Evolutionary conservation across 2,888 invertebrate genomes (phyloP).

Genomic region (Leptopilina drosophilae): DNA sequence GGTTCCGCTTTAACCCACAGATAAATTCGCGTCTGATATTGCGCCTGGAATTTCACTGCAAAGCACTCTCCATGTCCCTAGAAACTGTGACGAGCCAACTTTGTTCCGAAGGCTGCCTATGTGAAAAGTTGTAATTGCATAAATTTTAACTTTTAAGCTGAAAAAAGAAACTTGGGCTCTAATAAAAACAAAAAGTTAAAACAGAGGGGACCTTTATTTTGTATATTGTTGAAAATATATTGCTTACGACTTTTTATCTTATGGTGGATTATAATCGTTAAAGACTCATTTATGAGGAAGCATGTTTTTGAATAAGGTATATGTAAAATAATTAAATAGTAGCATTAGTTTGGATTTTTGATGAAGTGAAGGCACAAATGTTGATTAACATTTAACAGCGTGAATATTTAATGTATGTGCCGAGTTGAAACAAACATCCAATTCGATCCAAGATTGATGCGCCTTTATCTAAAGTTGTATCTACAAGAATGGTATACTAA

Average conservation of each 20-base stretch:
- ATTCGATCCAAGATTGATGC: conserved; percentile 36
- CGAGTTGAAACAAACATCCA: conserved; percentile 3
- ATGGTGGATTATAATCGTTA: no score
- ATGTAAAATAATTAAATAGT: background rate
- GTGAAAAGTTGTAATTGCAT: conserved; percentile 39
- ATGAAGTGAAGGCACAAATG: background rate
- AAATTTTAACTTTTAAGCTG: conserved; percentile 22
- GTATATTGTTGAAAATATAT: no score
- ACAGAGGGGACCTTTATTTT: background rate
- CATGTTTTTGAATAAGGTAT: background rate
- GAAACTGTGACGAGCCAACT: conserved; percentile 37
- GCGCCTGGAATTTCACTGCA: conserved; percentile 43
- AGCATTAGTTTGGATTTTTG: background rate
- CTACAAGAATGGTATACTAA: conserved; percentile 39
- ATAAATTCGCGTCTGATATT: conserved; percentile 49
- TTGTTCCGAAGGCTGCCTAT: conserved; percentile 15
- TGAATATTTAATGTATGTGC: background rate
- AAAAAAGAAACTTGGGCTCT: background rate
- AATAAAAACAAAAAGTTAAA: background rate
- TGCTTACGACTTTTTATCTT: no score
- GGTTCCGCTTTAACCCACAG: conserved; percentile 48
- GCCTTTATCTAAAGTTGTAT: conserved; percentile 36
- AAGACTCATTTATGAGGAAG: background rate
- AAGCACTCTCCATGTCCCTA: background rate
- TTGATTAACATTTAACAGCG: background rate